Percentiles rank a stretch among this genome's conserved stretches.
Conservation (phyloP, 2,113 vertebrate species). For the Paradoxurus hermaphroditus region DNA sequence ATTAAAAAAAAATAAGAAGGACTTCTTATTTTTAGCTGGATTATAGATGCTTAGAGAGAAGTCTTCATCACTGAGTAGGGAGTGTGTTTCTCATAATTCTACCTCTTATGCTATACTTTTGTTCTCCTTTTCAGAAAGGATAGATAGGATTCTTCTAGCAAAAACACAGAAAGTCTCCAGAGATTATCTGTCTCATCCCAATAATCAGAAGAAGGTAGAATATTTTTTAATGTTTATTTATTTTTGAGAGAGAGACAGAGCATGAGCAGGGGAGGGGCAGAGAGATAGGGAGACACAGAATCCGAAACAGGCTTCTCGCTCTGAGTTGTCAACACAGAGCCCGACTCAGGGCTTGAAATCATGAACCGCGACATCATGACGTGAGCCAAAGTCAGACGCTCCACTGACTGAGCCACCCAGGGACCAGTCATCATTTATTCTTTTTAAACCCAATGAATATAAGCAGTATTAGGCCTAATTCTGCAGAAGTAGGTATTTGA, state of each 20-base stretch:
- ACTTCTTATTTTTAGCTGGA: neutral
- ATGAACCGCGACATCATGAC: too few relatives aligned
- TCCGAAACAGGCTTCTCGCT: too few relatives aligned
- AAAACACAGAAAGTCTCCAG: neutral
- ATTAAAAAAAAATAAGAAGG: too few relatives aligned
- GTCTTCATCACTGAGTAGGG: neutral
- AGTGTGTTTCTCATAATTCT: neutral
- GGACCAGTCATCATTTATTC: neutral
- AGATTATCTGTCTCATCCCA: neutral
- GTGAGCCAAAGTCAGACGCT: too few relatives aligned
- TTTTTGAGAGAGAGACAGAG: too few relatives aligned
- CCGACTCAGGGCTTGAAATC: too few relatives aligned
- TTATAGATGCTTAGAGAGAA: neutral
- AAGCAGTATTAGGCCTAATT: neutral
- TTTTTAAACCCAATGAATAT: neutral
- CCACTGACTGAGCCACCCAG: too few relatives aligned
- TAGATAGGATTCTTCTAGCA: neutral
- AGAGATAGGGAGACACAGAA: too few relatives aligned
- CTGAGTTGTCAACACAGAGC: too few relatives aligned
- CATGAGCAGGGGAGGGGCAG: too few relatives aligned
- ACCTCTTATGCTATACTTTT: neutral
- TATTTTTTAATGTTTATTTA: too few relatives aligned
- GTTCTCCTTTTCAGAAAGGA: neutral
- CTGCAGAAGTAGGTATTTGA: neutral
- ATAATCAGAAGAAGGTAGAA: neutral